Base-by-base conservation (phyloP, 2,113 vertebrate species). In the Chionomys nivalis region DNA sequence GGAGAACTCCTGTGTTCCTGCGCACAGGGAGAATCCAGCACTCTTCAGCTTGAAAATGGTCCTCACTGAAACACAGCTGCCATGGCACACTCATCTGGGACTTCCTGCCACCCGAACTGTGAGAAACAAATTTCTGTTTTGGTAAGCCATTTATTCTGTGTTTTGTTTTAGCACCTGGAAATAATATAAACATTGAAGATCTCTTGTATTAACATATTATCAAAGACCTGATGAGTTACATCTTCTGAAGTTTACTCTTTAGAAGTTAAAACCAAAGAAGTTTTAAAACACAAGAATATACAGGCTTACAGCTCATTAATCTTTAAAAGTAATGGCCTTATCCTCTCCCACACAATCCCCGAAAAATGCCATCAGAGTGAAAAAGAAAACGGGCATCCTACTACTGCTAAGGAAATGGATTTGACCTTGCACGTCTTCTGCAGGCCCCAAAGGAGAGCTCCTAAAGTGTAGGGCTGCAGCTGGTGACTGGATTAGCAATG, bases 221-320 rank as follows among this genome's bases (percentile, higher is more conserved):
- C 81, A 42, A 83, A 63, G n/a, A 63, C 81, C 55, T 12, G 49
- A 55, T 61, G 79, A 82, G n/a, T 83, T 83, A 83, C 81, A 61
- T 58, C 55, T 61, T 83, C 79, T 83, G 55, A 63, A 63, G 36
- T 61, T 61, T n/a, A 61, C 23, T 82, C 10, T 82, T 61, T 61
- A 82, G 36, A 82, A 82, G 81, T 63, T 66, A 24, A 90, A 68
- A 55, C 87, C 72, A 76, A 96, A 86, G 49, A 68, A 39, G 31
- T 90, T 92, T 92, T 76, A 65, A 89, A 82, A 79, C n/a, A 89
- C 17, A 90, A 76, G 24, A 79, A 85, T 72, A 68, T 66, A 70
- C 9, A 61, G 72, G 28, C 49, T 88, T 16, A 90, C 8, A 24
- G 90, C 87, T 92, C 49, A 70, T 77, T 94, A 44, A 87, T n/a